These are phyloP conservation scores for Lithodes maja DNA, from an alignment of 2,888 invertebrate genomes.

Conservation along the genomic window DNA sequence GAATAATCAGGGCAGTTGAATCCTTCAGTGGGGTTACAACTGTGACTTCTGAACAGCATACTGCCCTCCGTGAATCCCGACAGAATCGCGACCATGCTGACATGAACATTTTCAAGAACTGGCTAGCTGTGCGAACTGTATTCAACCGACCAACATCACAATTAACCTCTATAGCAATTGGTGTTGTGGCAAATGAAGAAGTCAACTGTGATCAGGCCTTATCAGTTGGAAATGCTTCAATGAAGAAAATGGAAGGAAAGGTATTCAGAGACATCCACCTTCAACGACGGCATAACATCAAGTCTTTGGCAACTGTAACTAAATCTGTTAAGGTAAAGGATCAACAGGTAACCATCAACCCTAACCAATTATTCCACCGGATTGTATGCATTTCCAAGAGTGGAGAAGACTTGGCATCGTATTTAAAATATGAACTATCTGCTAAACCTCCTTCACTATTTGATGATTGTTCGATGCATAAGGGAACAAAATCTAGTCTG, in stretches of 20 bases:
- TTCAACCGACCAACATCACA: slow-evolving; percentile 34
- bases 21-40: slow-evolving; percentile 37
- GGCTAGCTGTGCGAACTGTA: slow-evolving; percentile 31
- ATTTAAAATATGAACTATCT: slow-evolving; percentile 25
- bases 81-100: slow-evolving; percentile 39
- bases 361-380: slow-evolving; percentile 38
- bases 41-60: slow-evolving; percentile 19
- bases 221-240: slow-evolving; percentile 42
- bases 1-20: slow-evolving; percentile 13
- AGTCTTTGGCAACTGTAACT: slow-evolving; percentile 25
- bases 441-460: slow-evolving; percentile 35
- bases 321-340: slow-evolving; percentile 40
- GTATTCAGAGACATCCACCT: slow-evolving; percentile 34
- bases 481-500: slow-evolving; percentile 22
- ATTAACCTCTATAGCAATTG: slow-evolving; percentile 32
- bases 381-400: slow-evolving; percentile 23
- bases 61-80: slow-evolving; percentile 35
- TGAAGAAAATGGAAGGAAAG: slow-evolving; percentile 48
- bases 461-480: slow-evolving; percentile 8
- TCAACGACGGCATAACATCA: slow-evolving; percentile 40
- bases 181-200: slow-evolving; percentile 39
- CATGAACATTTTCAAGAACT: slow-evolving; percentile 36
- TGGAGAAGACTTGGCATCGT: slow-evolving; percentile 17
- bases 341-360: slow-evolving; percentile 14
- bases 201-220: slow-evolving; percentile 37